phyloP scores from a whole-genome alignment of 2,888 invertebrate genomes.

The Drosophila macrospina region DNA sequence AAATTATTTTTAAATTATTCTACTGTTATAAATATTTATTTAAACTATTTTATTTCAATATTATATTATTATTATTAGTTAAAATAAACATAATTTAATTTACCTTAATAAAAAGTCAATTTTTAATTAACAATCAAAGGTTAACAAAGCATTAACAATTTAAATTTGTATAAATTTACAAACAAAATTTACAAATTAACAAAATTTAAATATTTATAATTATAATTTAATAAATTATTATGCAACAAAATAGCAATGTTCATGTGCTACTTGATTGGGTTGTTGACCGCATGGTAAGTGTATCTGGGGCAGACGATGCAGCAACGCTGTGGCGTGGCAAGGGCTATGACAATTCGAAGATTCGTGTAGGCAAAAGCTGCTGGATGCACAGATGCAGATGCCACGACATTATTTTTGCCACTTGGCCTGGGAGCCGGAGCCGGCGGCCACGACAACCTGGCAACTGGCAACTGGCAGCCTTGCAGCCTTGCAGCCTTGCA shows the following conservation, averaged over 20 bases:
- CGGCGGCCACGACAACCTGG: conserved; percentile 26
- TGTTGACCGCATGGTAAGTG: conserved; percentile 7
- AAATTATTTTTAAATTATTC: too few species aligned
- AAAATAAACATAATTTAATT: too few species aligned
- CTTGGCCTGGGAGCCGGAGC: conserved; percentile 56
- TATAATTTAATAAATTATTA: too few species aligned
- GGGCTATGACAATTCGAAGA: conserved; percentile 58
- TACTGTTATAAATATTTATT: too few species aligned
- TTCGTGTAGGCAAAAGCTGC: conserved; percentile 75
- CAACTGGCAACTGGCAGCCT: conserved; percentile 33
- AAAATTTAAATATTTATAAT: too few species aligned
- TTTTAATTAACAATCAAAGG: too few species aligned
- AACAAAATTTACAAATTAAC: too few species aligned
- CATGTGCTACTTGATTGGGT: not conserved
- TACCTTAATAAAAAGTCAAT: too few species aligned
- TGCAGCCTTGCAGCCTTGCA: conserved; percentile 19
- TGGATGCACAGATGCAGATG: conserved; percentile 76
- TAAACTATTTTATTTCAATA: too few species aligned
- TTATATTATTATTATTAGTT: too few species aligned
- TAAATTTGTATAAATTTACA: too few species aligned
- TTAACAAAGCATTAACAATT: too few species aligned
- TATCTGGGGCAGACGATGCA: conserved; percentile 21
- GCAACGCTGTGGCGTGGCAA: conserved; percentile 1
- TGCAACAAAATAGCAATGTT: not conserved
- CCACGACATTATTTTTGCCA: conserved; percentile 81